Conservation (phyloP, 2,888 invertebrate species). For the Cephonodes hylas region DNA sequence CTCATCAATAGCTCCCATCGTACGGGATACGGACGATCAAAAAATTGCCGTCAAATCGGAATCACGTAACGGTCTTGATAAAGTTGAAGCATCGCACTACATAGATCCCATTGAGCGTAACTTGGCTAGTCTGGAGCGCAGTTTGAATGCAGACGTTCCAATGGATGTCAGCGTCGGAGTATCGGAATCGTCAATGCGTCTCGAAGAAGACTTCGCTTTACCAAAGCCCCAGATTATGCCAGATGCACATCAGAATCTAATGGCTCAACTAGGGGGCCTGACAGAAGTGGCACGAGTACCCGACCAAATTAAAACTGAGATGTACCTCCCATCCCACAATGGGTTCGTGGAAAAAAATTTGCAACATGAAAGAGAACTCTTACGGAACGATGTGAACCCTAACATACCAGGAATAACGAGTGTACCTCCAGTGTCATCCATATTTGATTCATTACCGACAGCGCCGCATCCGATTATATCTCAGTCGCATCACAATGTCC, state of each 20-base stretch:
- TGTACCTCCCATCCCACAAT: constrained; percentile 67
- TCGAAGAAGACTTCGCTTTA: constrained; percentile 70
- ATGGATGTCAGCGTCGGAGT: constrained; percentile 77
- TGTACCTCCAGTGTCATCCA: constrained; percentile 81
- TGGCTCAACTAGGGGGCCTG: constrained; percentile 72
- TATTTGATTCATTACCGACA: constrained; percentile 83
- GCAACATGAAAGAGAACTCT: constrained; percentile 57
- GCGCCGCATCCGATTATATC: constrained; percentile 61
- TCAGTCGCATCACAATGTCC: constrained; percentile 55
- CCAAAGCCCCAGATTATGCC: constrained; percentile 64
- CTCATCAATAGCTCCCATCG: constrained; percentile 43
- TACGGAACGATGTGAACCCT: constrained; percentile 55
- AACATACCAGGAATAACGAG: constrained; percentile 53
- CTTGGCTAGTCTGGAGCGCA: constrained; percentile 85
- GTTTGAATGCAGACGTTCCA: constrained; percentile 80
- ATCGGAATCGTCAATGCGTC: constrained; percentile 71
- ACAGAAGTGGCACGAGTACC: constrained; percentile 63
- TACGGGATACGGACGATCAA: constrained; percentile 41
- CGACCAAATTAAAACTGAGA: constrained; percentile 63
- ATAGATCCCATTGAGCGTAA: constrained; percentile 87
- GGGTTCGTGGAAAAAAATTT: constrained; percentile 65
- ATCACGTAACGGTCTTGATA: constrained; percentile 69
- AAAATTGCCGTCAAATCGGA: constrained; percentile 56
- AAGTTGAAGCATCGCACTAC: constrained; percentile 68
- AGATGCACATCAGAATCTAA: constrained; percentile 66